Evolutionary conservation across 2,888 invertebrate species (phyloP), one percentile per base, ranked within the genome.

Genomic region (Netelia fuscicornis): DNA sequence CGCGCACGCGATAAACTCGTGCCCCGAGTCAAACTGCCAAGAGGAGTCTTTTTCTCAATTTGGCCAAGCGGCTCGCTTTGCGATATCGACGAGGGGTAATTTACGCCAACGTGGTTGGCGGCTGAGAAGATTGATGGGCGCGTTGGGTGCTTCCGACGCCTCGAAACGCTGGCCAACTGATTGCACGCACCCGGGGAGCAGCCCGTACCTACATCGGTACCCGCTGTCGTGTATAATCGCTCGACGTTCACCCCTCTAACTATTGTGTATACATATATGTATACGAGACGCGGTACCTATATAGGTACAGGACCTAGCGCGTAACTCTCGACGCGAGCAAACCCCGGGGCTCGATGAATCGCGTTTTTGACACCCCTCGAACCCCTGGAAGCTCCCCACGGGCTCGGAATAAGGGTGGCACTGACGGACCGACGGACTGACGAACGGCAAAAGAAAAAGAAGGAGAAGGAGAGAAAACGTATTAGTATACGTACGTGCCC

Each of bases 11-110:
- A 37, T 37, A 37, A 37, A 37, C 37, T 37, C 37, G 37, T 6
- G 37, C 6, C 37, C 5, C 37, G 6, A 6, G 37, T 37, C 37
- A 37, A 37, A 37, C 37, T 6, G 37, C 5, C 37, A 6, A 5
- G 37, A 37, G 1, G 6, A 37, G 6, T 6, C 37, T 37, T 37
- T 86, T 84, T 72, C 83, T 68, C 88, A 83, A 88, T 89, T 87
- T 90, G 88, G 89, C 37, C 37, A 6, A 37, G 6, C 37, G 37
- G 6, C 37, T 90, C 90, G 88, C 91, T 91, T 90, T 91, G 75
- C 80, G 91, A 91, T 93, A 93, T 92, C 92, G 92, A 92, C 91
- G 93, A 93, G 37, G 91, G 92, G 92, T 92, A 93, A 93, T 92
- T 92, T 93, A 92, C 92, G 92, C 89, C 91, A 90, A 91, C 91